A percentile compares a stretch with the other conserved stretches of the same genome.
phyloP scores from a whole-genome alignment of 2,888 invertebrate species.

The Drosophila atripex region DNA sequence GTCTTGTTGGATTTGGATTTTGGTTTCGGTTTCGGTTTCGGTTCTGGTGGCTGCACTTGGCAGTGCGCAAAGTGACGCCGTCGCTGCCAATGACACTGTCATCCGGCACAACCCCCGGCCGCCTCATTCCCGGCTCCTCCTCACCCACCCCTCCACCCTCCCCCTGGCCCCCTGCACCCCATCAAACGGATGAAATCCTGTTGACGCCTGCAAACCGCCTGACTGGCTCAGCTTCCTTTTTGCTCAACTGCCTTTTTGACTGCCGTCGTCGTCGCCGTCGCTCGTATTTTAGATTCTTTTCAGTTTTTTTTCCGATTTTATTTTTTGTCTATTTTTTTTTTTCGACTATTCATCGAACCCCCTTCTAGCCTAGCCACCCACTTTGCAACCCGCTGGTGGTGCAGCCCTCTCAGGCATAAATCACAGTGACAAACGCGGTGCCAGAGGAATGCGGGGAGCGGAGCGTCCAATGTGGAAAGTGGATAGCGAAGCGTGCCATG shows the following conservation, averaged over 20 bases:
- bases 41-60: conserved; percentile 52
- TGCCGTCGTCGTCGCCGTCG: conserved; percentile 5
- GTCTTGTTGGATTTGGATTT: conserved; percentile 26
- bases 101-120: conserved; percentile 18
- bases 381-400: conserved; percentile 27
- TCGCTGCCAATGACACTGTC: conserved; percentile 71
- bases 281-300: conserved; percentile 1
- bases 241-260: conserved; percentile 65
- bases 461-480: too few relatives aligned
- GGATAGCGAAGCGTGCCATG: conserved; percentile 13
- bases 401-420: conserved; percentile 76
- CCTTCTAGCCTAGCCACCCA: conserved; percentile 8
- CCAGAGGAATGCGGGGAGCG: background rate
- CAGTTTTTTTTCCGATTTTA: background rate
- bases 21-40: conserved; percentile 25
- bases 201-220: conserved; percentile 72
- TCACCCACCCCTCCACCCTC: conserved; percentile 17
- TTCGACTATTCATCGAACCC: conserved; percentile 52
- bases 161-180: conserved; percentile 11
- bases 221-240: conserved; percentile 47
- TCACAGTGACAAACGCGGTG: conserved; percentile 60
- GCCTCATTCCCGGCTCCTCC: background rate
- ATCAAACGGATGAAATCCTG: conserved; percentile 60
- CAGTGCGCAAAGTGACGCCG: conserved; percentile 64
- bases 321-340: background rate